Evolutionary conservation across 2,113 vertebrate genomes (phyloP).

Genomic region (Talpa occidentalis): DNA sequence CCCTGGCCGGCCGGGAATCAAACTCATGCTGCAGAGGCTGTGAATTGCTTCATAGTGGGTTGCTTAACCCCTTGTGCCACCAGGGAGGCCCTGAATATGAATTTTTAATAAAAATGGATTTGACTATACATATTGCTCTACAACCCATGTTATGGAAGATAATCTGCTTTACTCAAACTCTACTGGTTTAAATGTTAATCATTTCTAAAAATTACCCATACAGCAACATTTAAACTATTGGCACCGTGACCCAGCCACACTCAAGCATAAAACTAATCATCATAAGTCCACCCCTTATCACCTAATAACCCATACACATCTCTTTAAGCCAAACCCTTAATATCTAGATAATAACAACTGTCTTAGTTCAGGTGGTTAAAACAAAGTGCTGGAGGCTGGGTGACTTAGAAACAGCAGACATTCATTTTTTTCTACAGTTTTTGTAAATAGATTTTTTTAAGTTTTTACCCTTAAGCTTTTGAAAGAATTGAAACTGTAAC

Average conservation of each 20-base stretch:
- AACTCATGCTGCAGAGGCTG: too few relatives aligned
- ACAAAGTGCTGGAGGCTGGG: not conserved
- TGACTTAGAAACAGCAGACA: not conserved
- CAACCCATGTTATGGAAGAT: not conserved
- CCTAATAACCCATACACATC: not conserved
- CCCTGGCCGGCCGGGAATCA: too few relatives aligned
- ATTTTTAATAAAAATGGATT: constrained; percentile 38
- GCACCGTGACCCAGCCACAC: not conserved
- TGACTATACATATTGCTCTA: not conserved
- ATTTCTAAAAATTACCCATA: not conserved
- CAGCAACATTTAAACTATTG: not conserved
- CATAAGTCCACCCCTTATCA: not conserved
- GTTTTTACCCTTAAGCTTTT: too few relatives aligned
- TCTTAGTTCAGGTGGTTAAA: not conserved
- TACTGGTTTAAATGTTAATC: not conserved
- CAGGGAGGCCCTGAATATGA: too few relatives aligned
- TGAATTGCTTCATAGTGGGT: too few relatives aligned
- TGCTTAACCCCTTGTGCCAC: too few relatives aligned
- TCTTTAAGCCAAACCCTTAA: not conserved
- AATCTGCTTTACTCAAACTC: not conserved
- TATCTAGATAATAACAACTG: constrained; percentile 8
- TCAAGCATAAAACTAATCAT: not conserved
- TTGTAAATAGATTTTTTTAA: too few relatives aligned
- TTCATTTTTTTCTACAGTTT: not conserved
- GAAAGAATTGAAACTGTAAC: too few relatives aligned